Percentiles rank a stretch among this genome's conserved stretches.
Conservation (phyloP, 92 coral and sea anemone species). For the Siderastrea radians region DNA sequence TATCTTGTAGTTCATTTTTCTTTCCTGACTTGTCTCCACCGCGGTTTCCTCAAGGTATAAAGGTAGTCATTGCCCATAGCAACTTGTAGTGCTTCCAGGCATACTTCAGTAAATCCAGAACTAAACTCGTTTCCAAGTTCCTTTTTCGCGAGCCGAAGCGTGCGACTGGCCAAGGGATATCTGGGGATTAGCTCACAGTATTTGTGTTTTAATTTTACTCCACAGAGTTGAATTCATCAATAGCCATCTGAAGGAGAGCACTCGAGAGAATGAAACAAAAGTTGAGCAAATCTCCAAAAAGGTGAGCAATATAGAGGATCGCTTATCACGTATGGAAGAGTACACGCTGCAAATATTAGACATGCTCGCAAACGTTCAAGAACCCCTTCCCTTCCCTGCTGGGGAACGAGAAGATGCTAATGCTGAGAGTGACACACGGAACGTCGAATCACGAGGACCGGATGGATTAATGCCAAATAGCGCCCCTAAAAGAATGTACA, state of each 20-base stretch:
- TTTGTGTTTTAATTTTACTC: background rate
- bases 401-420: slow-evolving; percentile 23
- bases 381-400: slow-evolving; percentile 10
- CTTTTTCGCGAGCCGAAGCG: too few relatives aligned
- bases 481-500: slow-evolving; percentile 45
- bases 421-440: slow-evolving; percentile 9
- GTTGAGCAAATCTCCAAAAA: slow-evolving; percentile 60
- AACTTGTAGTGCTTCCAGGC: background rate
- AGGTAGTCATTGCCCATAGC: background rate
- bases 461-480: background rate
- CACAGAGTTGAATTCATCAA: slow-evolving; percentile 74
- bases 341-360: slow-evolving; percentile 81
- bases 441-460: slow-evolving; percentile 1
- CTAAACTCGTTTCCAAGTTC: background rate
- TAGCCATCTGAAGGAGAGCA: slow-evolving; percentile 66
- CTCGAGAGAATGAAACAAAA: slow-evolving; percentile 54
- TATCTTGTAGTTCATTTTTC: too few relatives aligned
- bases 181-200: background rate
- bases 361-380: slow-evolving; percentile 73
- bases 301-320: slow-evolving; percentile 62
- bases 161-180: too few relatives aligned
- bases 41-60: too few relatives aligned
- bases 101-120: background rate
- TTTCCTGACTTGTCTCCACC: too few relatives aligned
- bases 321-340: slow-evolving; percentile 76